Conservation (phyloP, 1,140 invertebrate genomes). For the Drosophila nigromelanica region DNA sequence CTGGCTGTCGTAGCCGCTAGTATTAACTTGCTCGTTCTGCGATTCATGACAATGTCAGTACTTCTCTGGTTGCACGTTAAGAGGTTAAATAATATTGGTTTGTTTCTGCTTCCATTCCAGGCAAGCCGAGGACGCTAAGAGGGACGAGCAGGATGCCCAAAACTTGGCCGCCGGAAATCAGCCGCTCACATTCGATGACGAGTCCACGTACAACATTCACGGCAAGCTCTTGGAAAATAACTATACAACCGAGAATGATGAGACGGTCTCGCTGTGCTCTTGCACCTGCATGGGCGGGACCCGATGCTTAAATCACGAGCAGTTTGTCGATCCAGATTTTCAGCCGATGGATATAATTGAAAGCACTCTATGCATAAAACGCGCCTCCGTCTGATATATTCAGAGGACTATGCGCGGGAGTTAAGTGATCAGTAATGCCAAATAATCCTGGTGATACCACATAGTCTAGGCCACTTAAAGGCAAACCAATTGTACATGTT, state of each 20-base stretch:
- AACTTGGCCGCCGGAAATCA: slow-evolving; percentile 63
- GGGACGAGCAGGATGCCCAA: slow-evolving; percentile 93
- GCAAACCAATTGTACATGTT: neutral
- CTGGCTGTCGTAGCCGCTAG: slow-evolving; percentile 98
- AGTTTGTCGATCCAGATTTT: slow-evolving; percentile 84
- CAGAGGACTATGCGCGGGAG: neutral
- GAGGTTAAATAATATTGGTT: neutral
- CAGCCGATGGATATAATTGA: slow-evolving; percentile 84
- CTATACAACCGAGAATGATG: slow-evolving; percentile 75
- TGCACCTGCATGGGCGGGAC: slow-evolving; percentile 82
- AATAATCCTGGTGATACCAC: neutral
- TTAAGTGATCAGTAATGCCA: slow-evolving; percentile 3
- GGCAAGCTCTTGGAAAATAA: slow-evolving; percentile 76
- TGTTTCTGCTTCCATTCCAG: slow-evolving; percentile 71
- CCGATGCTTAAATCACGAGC: slow-evolving; percentile 84
- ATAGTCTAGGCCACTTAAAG: neutral
- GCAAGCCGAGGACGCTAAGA: slow-evolving; percentile 94
- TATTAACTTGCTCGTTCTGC: slow-evolving; percentile 98
- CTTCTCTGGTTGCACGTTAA: neutral
- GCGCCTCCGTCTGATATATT: slow-evolving; percentile 77
- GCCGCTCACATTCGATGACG: slow-evolving; percentile 71
- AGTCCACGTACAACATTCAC: slow-evolving; percentile 73
- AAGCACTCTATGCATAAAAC: slow-evolving; percentile 76
- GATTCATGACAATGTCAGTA: slow-evolving; percentile 97
- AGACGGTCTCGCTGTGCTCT: slow-evolving; percentile 80